Conservation (phyloP, 2,797 vertebrate species). For the Holocentrus rufus region DNA sequence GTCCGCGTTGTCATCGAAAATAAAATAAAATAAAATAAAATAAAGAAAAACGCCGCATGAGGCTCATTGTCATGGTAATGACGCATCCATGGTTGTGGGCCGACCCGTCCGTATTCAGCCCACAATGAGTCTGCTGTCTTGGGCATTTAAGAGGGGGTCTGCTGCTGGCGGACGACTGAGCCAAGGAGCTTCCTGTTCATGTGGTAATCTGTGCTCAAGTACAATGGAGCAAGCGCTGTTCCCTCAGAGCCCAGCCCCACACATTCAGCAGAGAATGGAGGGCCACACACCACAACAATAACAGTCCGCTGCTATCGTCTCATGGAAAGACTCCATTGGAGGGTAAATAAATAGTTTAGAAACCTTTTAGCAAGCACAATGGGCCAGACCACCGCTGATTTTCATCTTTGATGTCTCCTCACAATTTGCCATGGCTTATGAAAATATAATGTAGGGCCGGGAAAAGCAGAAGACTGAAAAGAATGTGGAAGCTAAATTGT, state of each 20-base stretch:
- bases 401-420: conserved; percentile 67
- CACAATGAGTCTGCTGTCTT: conserved; percentile 71
- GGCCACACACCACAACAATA: conserved; percentile 72
- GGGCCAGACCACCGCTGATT: conserved; percentile 59
- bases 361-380: conserved; percentile 69
- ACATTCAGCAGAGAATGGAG: conserved; percentile 69
- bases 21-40: not conserved
- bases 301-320: conserved; percentile 65
- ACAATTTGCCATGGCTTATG: conserved; percentile 46
- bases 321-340: conserved; percentile 69
- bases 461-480: conserved; percentile 32
- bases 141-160: conserved; percentile 67
- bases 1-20: conserved; percentile 34
- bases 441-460: conserved; percentile 50
- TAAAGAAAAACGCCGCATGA: conserved; percentile 47
- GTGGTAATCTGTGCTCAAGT: conserved; percentile 72
- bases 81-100: conserved; percentile 43
- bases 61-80: conserved; percentile 77
- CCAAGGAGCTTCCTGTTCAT: conserved; percentile 77
- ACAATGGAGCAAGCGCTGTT: conserved; percentile 64
- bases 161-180: conserved; percentile 55
- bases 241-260: conserved; percentile 55
- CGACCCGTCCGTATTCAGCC: conserved; percentile 64
- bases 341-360: conserved; percentile 76
- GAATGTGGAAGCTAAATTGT: conserved; percentile 36